Base-by-base conservation (phyloP, 1,140 invertebrate genomes). In the Tetragonula clypearis region DNA sequence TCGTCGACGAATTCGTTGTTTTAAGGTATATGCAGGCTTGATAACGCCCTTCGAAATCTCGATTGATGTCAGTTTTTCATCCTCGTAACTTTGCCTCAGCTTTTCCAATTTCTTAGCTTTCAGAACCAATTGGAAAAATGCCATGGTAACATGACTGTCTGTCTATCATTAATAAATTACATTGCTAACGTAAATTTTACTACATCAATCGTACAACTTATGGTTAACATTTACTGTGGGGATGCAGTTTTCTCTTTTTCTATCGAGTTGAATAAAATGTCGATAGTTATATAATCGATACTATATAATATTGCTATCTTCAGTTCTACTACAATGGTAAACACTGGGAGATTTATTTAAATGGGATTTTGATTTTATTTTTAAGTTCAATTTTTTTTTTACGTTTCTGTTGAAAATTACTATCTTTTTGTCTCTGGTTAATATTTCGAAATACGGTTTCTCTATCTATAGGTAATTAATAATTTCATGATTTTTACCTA, bases 61-160 rank as follows among this genome's bases (percentile, higher is more conserved):
- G 26, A 96, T 94, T n/a, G 95, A 95, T 82, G 93, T 93, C 21
- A 94, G 87, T 91, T 96, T 96, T 86, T 96, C 95, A 60, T 95
- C 91, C 89, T 95, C 93, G 87, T 95, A 95, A 58, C 89, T 92
- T 60, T 88, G 82, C 82, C 93, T 91, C 30, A 92, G 91, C 86
- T 94, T 95, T 88, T 94, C 94, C 14, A 96, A 91, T 23, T 92
- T 93, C 56, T 92, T 88, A 26, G 95, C 95, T 92, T 96, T 95
- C 87, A 95, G 90, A 21, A 95, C 68, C 58, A 94, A 86, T 85
- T 93, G 89, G 81, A 94, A 94, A 82, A 94, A 95, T 30, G 92
- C 93, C 94, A 94, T 94, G 23, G 79, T 88, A 65, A 58, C n/a
- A 35, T 1, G 35, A 49, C 2, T 69, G 21, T 60, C 41, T 49